Evolutionary conservation across 2,888 invertebrate genomes (phyloP).

Genomic region (Magallana nippona): DNA sequence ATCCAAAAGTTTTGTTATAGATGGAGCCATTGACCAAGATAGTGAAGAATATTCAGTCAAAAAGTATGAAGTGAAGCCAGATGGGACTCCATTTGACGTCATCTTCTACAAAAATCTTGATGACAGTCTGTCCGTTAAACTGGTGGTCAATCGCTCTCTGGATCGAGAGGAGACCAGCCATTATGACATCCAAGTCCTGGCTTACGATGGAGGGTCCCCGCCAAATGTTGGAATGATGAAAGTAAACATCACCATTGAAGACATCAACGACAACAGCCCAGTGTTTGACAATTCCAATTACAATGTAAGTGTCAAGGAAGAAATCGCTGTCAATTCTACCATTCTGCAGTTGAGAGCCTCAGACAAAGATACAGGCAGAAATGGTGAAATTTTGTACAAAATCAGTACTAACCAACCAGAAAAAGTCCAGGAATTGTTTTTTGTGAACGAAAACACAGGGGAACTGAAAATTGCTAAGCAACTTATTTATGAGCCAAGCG

Average conservation of each 20-base stretch:
- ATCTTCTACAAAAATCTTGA: slow-evolving; percentile 62
- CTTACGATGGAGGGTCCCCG: slow-evolving; percentile 68
- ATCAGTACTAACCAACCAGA: slow-evolving; percentile 66
- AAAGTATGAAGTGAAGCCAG: slow-evolving; percentile 65
- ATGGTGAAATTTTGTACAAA: slow-evolving; percentile 83
- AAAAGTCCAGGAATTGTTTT: slow-evolving; percentile 62
- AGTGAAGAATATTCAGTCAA: slow-evolving; percentile 67
- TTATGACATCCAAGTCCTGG: slow-evolving; percentile 68
- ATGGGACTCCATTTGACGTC: slow-evolving; percentile 64
- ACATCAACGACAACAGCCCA: slow-evolving; percentile 72
- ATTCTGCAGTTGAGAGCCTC: slow-evolving; percentile 85
- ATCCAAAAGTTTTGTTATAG: slow-evolving; percentile 61
- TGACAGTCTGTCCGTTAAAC: slow-evolving; percentile 66
- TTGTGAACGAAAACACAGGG: slow-evolving; percentile 66
- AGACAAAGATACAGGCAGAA: slow-evolving; percentile 91
- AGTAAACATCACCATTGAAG: slow-evolving; percentile 66
- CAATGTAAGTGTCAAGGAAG: slow-evolving; percentile 66
- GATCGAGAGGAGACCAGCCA: slow-evolving; percentile 66
- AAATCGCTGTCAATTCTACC: slow-evolving; percentile 60
- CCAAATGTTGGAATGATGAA: slow-evolving; percentile 60
- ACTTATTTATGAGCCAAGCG: slow-evolving; percentile 62
- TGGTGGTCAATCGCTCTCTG: slow-evolving; percentile 63
- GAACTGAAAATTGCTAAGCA: slow-evolving; percentile 66
- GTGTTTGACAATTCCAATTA: slow-evolving; percentile 65
- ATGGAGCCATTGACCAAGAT: slow-evolving; percentile 69